Evolutionary conservation across 2,888 invertebrate species (phyloP).

Genomic region (Hirtodrosophila cameraria): DNA sequence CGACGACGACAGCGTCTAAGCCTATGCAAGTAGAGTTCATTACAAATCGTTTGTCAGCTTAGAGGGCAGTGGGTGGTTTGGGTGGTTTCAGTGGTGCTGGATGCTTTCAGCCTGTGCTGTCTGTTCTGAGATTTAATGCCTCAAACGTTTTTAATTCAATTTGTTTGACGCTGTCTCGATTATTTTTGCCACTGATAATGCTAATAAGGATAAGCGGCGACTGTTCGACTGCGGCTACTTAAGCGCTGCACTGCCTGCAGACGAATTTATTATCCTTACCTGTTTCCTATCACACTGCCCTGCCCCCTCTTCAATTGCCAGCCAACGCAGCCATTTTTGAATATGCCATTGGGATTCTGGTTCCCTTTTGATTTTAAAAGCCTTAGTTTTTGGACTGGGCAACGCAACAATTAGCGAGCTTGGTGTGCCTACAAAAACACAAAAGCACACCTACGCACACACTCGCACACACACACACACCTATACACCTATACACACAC

Average conservation of each 20-base stretch:
- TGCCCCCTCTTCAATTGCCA: not conserved
- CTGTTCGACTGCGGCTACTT: conserved; percentile 43
- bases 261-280: conserved; percentile 2
- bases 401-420: conserved; percentile 48
- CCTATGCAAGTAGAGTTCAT: conserved; percentile 71
- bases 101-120: conserved; percentile 1
- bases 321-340: conserved; percentile 10
- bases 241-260: conserved; percentile 36
- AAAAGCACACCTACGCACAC: conserved; percentile 4
- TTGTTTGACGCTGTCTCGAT: conserved; percentile 70
- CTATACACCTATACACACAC: conserved; percentile 21
- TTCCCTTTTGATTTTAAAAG: not conserved
- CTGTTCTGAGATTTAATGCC: conserved; percentile 71
- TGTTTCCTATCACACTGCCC: not conserved
- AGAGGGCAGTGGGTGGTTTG: conserved; percentile 24
- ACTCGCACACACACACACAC: conserved; percentile 5
- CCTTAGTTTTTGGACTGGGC: not conserved
- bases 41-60: conserved; percentile 80
- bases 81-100: not conserved
- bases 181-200: conserved; percentile 75
- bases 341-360: conserved; percentile 1
- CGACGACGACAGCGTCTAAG: conserved; percentile 57
- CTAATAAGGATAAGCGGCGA: conserved; percentile 76
- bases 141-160: conserved; percentile 77
- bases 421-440: conserved; percentile 1